Percentiles rank a stretch among this genome's conserved stretches.
These are phyloP conservation scores for Lapara coniferarum DNA, from an alignment of 2,888 invertebrate genomes.

Conservation along the genomic window DNA sequence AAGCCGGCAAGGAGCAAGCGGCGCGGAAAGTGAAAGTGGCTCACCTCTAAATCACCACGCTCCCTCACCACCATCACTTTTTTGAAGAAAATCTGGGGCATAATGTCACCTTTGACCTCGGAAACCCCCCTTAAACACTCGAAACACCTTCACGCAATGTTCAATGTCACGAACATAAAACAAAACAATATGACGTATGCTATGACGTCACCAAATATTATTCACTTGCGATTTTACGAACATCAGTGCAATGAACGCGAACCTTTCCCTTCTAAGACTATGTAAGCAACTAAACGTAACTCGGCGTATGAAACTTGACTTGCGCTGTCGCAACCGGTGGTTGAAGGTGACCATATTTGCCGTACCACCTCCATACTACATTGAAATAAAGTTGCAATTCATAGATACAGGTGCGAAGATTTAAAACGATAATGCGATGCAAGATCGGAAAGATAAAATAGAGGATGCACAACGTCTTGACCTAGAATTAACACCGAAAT, in stretches of 20 bases:
- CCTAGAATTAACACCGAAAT: constrained; percentile 40
- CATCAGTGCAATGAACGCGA: constrained; percentile 23
- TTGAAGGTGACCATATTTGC: constrained; percentile 36
- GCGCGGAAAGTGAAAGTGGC: constrained; percentile 75
- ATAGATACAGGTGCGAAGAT: constrained; percentile 27
- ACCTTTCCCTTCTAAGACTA: constrained; percentile 74
- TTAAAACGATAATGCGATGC: constrained; percentile 53
- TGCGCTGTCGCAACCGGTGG: constrained; percentile 69
- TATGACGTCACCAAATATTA: constrained; percentile 27
- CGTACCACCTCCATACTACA: constrained; percentile 37
- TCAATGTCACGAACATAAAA: constrained; percentile 29
- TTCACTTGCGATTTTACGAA: constrained; percentile 17
- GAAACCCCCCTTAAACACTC: constrained; percentile 21
- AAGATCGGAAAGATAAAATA: constrained; percentile 54
- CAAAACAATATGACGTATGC: constrained; percentile 30
- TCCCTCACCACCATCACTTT: constrained; percentile 80
- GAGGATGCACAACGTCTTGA: constrained; percentile 37
- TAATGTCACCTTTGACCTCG: constrained; percentile 62
- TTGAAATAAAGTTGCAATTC: constrained; percentile 38
- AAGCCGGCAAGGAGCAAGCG: constrained; percentile 29
- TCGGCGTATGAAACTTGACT: constrained; percentile 75
- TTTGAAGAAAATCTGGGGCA: constrained; percentile 83
- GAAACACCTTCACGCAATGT: constrained; percentile 7
- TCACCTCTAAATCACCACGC: constrained; percentile 76
- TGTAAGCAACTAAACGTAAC: constrained; percentile 74